A percentile compares a stretch with the other conserved stretches of the same genome.
Conservation (phyloP, 2,113 vertebrate genomes). For the Lepus europaeus region DNA sequence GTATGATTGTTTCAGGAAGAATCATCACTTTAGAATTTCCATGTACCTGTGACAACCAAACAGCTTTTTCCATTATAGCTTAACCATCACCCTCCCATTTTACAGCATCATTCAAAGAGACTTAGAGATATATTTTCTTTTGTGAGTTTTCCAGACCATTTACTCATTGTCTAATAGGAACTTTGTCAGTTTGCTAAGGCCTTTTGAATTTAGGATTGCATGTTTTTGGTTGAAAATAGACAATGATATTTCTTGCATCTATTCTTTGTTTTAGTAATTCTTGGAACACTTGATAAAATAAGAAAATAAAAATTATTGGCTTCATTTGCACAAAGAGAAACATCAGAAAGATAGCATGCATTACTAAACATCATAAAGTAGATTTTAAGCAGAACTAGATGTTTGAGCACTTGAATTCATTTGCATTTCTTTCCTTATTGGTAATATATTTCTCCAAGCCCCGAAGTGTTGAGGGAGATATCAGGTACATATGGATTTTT, state of each 20-base stretch:
- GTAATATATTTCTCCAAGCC: conserved; percentile 33
- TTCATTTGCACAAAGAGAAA: conserved; percentile 5
- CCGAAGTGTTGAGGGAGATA: neutral
- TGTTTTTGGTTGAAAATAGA: conserved; percentile 31
- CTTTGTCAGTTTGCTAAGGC: neutral
- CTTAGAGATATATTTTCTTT: neutral
- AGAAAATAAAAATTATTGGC: neutral
- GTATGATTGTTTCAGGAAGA: conserved; percentile 33
- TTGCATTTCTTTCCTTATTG: conserved; percentile 2
- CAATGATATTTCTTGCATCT: neutral
- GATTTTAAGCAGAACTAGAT: neutral
- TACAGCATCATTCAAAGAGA: neutral
- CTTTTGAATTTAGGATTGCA: neutral
- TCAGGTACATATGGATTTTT: conserved; percentile 45
- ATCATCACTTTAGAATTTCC: conserved; percentile 55
- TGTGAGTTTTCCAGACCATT: neutral
- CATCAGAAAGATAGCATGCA: neutral
- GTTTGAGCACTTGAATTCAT: neutral
- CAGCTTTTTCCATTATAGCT: neutral
- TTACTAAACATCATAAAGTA: neutral
- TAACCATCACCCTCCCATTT: neutral
- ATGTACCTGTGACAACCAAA: conserved; percentile 49
- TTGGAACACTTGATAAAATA: neutral
- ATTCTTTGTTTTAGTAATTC: conserved; percentile 9
- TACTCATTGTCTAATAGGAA: neutral